Base-by-base conservation (phyloP, 2,113 vertebrate genomes). In the Corythoichthys intestinalis region DNA sequence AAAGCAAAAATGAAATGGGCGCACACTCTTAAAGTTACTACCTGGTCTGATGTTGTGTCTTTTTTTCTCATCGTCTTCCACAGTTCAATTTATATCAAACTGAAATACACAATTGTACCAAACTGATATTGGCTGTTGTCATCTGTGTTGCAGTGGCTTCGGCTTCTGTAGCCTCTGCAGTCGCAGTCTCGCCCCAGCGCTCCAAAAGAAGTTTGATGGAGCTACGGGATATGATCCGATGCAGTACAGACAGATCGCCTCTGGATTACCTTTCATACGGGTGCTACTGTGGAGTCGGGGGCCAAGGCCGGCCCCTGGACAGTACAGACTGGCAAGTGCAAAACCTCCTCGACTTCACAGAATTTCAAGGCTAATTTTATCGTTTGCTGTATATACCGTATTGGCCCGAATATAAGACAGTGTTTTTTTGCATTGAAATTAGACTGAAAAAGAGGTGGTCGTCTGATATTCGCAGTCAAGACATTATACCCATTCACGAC, bases 281-380 rank as follows among this genome's bases (percentile, higher is more conserved):
- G 2, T 96, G 95, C 84, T 95, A 96, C 87, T 96, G 95, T 1
- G 95, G 94, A 4, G 76, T 94, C 38, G 94, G 95, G 2, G 95
- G 95, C 11, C 85, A 80, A 9, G 94, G 94, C 66, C 93, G 91
- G 92, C 94, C 95, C 78, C 81, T 68, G 47, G 94, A 96, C 87
- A 77, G 12, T 56, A 80, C 91, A 0, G 95, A 96, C 87, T 95
- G 94, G 95, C 96, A 90, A 92, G 90, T n/a, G 12, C 34, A 65
- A 47, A 17, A 9, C 17, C n/a, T 5, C 15, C 7, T 8, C 14
- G 3, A 13, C 47, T 28, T 64, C 60, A 50, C 53, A 28, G 13
- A 14, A 11, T 1, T 2, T 48, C 46, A 53, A 54, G 50, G 1
- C 56, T 46, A n/a, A 13, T 44, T 73, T 79, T 65, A 12, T 52